Evolutionary conservation across 1,140 invertebrate genomes (phyloP), one percentile per base, ranked within the genome.

Genomic region (Lepidostoma basale): DNA sequence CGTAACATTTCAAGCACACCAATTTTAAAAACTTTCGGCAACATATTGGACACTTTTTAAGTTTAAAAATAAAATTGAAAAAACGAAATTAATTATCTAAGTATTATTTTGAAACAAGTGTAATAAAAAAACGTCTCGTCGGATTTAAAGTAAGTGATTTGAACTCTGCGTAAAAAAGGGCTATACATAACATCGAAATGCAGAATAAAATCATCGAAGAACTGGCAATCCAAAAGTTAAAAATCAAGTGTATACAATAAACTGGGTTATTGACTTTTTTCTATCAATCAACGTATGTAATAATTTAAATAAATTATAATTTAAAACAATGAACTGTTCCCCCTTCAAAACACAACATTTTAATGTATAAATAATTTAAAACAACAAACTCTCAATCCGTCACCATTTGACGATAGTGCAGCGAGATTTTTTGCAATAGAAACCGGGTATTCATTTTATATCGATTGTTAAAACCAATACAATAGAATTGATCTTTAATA

Each of bases 371-470:
- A 52, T 66, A 69, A 66, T 62, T 69, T 67, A 69, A 45, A 42
- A 33, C 54, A 40, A 49, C 33, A 62, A 33, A 30, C 44, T 62
- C 49, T 67, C 9, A 62, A 40, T 47, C 65, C 16, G 66, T 54
- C 71, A 69, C 65, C 30, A 73, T 73, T 73, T 73, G 71, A 73
- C 71, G 63, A 63, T 60, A 60, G 56, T 67, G 67, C 26, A 69
- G 63, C 58, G 64, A 67, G 63, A 67, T 73, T 73, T 73, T 73
- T 73, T 65, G 71, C 72, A 73, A 73, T 73, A 73, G 72, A 67
- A 69, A 59, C 36, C 72, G 62, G 65, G 68, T 73, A 70, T 73
- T 73, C 12, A 70, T 69, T 73, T 73, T 70, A 67, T 67, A 73
- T 73, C 72, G 68, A 73, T 70, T 69, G 54, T 73, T 73, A 70